Base-by-base conservation (phyloP, 2,797 vertebrate genomes). In the Hypotaenidia okinawae region DNA sequence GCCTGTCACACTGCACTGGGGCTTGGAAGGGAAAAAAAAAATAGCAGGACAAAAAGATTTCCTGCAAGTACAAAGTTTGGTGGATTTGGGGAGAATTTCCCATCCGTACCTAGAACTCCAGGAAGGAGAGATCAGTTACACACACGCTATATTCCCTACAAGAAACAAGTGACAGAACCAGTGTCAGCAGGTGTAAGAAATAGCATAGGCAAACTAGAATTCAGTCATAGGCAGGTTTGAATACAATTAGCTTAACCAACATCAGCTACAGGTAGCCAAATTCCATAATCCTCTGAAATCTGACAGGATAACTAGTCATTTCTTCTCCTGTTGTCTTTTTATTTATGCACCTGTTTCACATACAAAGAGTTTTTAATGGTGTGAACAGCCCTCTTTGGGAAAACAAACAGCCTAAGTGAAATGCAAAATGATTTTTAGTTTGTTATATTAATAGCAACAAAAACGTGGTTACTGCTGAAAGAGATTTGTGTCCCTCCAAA, bases 391-490 rank as follows among this genome's bases (percentile, higher is more conserved):
- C 52, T 81, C 86, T 93, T 86, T 41, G 77, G 80, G 57, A 76
- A 96, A 97, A 82, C 10, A 61, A 78, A 58, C 3, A 41, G 81
- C 64, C 87, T 82, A 66, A 81, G 92, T 19, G 62, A 94, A 90
- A 92, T 14, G 67, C 61, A 84, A 75, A 96, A 89, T 84, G 54
- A 94, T 75, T 93, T 86, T 91, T 70, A 92, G 84, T 85, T 64
- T 74, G 61, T 85, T 92, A 49, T 33, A 82, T 57, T 72, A 90
- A 92, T 14, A 84, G 35, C 58, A 78, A 93, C 85, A 87, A 87
- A 80, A 80, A 79, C 9, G 27, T 27, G 16, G 87, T 84, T 84
- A 69, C 25, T 87, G 84, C 72, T 83, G 68, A 89, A 81, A 58
- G 67, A 94, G 54, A 84, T 75, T 39, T 35, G 54, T n/a, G 62